phyloP scores from a whole-genome alignment of 2,113 vertebrate genomes.

The Promerops cafer region DNA sequence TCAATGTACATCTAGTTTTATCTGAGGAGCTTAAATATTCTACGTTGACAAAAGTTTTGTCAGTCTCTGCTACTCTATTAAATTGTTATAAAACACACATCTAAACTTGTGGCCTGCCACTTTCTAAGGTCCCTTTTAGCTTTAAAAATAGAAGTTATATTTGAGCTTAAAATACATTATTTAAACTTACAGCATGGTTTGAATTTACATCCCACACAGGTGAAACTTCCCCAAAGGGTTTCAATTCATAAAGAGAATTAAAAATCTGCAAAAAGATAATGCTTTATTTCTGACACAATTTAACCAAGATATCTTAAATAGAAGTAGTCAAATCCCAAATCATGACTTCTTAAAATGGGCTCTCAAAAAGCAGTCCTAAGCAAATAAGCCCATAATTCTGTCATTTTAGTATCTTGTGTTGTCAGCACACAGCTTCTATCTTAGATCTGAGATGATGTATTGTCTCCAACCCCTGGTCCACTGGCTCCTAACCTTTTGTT shows the following conservation, averaged over 20 bases:
- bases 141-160: not conserved
- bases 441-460: not conserved
- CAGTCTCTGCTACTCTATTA: not conserved
- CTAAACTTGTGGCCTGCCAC: not conserved
- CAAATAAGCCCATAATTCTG: not conserved
- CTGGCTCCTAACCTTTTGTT: not conserved
- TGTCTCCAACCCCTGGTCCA: not conserved
- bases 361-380: not conserved
- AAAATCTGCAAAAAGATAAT: not conserved
- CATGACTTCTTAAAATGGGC: accelerated
- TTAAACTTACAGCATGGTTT: not conserved
- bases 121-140: not conserved
- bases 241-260: not conserved
- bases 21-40: not conserved
- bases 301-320: not conserved
- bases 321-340: not conserved
- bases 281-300: not conserved
- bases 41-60: not conserved
- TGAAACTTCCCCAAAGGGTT: not conserved
- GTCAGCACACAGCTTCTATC: not conserved
- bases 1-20: not conserved
- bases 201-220: not conserved
- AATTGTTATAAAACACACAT: not conserved
- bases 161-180: not conserved
- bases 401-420: not conserved